Conservation (phyloP, 1,140 invertebrate species). For the Marisa cornuarietis region DNA sequence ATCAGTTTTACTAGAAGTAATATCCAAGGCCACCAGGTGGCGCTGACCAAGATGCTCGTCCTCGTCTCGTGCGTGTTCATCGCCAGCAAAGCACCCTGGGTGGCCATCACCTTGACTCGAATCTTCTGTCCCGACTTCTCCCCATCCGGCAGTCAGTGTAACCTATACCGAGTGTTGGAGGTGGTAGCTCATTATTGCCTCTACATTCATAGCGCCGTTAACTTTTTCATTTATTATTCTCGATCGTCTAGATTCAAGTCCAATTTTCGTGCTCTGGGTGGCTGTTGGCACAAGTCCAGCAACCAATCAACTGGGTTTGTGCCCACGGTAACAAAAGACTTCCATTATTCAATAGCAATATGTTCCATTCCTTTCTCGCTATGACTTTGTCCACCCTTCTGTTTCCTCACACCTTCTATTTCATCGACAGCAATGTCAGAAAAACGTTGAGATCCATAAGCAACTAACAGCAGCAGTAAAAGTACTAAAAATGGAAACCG, state of each 20-base stretch:
- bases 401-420: no score
- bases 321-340: no score
- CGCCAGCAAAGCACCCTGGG: background rate
- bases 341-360: no score
- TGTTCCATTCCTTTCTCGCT: no score
- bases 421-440: no score
- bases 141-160: background rate
- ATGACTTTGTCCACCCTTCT: no score
- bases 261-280: no score
- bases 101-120: background rate
- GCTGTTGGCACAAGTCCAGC: no score
- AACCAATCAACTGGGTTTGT: no score
- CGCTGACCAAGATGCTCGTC: conserved; percentile 12
- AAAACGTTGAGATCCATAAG: no score
- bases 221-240: conserved; percentile 3
- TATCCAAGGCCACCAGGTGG: background rate
- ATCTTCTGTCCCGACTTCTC: background rate
- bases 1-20: background rate
- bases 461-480: no score
- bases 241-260: background rate
- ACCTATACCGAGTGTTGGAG: background rate
- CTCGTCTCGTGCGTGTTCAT: conserved; percentile 3
- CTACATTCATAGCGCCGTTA: background rate
- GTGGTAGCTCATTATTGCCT: background rate
- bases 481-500: no score